Conservation (phyloP, 2,113 vertebrate species). For the Pholis gunnellus region DNA sequence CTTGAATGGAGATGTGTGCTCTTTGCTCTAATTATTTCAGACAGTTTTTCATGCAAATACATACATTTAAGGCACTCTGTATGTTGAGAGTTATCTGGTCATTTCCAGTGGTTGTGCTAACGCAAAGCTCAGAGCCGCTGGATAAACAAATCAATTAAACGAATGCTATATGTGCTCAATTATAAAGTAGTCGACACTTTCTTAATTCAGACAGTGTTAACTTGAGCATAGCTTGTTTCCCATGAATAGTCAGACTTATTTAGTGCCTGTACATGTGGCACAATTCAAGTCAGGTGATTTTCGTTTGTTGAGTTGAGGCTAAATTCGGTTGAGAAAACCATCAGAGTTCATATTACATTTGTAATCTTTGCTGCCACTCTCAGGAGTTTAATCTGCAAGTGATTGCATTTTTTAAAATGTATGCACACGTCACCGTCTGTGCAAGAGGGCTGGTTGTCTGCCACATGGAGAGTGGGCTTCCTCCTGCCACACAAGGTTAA, state of each 20-base stretch:
- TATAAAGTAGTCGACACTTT: constrained; percentile 18
- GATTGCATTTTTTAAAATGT: constrained; percentile 67
- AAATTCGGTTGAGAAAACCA: constrained; percentile 41
- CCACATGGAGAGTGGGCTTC: constrained; percentile 49
- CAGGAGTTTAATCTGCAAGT: constrained; percentile 59
- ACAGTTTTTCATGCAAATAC: neutral
- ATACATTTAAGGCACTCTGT: constrained; percentile 1
- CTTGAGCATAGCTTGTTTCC: constrained; percentile 60
- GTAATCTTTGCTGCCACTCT: constrained; percentile 47
- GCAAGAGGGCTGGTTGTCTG: constrained; percentile 59
- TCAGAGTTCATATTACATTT: constrained; percentile 41
- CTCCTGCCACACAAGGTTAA: constrained; percentile 62
- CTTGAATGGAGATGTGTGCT: neutral
- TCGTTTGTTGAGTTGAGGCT: constrained; percentile 18
- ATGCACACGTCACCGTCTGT: constrained; percentile 58
- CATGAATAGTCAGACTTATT: constrained; percentile 68
- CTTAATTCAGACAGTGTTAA: constrained; percentile 48
- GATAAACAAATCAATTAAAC: constrained; percentile 50
- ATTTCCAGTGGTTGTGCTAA: constrained; percentile 11
- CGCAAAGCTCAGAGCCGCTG: constrained; percentile 12
- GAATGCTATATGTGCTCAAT: constrained; percentile 30
- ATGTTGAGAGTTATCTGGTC: constrained; percentile 11
- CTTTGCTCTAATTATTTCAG: constrained; percentile 4
- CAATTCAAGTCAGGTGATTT: constrained; percentile 57
- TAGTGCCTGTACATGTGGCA: constrained; percentile 49